Evolutionary conservation across 2,888 invertebrate species (phyloP), one percentile per base, ranked within the genome.

Genomic region (Phymatocera aterrima): DNA sequence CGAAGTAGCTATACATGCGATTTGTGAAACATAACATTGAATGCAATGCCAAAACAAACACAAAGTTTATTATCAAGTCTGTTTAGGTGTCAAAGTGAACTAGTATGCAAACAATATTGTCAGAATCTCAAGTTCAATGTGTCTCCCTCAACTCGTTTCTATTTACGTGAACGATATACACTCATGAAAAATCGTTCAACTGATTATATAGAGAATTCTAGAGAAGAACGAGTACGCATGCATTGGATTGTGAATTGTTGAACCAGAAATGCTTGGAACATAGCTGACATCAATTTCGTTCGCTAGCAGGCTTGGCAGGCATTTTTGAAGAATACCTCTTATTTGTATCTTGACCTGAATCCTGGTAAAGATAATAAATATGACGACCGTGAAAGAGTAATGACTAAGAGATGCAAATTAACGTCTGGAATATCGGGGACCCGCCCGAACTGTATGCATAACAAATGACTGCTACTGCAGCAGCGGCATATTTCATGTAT

Each of bases 381-480:
- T 68, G 68, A 68, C 68, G 40, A 68, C 43, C 68, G 46, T 68
- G 68, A 68, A 68, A 68, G 68, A 68, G 46, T 68, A 43, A 68
- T 68, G 40, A 46, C 68, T 46, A 46, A 68, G 68, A 46, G 68
- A 68, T 68, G 68, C 68, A 68, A 46, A 68, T 68, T 68, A 68
- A 68, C 40, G 46, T 68, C 68, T 40, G 46, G 46, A 68, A 68
- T 68, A 40, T 68, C 68, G 68, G 68, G 28, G 61, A 61, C 61
- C 61, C 24, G 68, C 68, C 46, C 43, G 46, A 68, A 46, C 46
- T 43, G 40, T 68, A 40, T 68, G 68, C 68, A 68, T 68, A 68
- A 68, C 46, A 68, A 68, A 68, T 46, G 24, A 46, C 24, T 46
- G 24, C 18, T 64, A 15, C 46, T 68, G 24, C 46, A 46, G 68